Percentiles rank a stretch among this genome's conserved stretches.
Conservation (phyloP, 2,113 vertebrate species). For the Cinclus mexicanus region DNA sequence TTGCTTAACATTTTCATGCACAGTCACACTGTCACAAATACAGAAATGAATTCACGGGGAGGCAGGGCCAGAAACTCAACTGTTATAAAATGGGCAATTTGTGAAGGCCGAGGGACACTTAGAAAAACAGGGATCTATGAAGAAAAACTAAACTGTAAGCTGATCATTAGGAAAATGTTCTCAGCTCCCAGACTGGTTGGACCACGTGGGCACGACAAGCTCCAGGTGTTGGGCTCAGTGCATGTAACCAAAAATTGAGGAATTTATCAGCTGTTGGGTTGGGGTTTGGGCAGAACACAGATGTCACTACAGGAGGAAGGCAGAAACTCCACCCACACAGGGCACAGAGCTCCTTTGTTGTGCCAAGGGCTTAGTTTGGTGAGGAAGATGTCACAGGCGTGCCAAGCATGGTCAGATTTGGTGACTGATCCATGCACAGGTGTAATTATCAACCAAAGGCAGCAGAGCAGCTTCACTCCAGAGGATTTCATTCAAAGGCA, state of each 20-base stretch:
- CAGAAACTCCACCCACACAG: neutral
- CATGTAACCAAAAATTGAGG: rapidly evolving
- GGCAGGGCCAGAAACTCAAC: neutral
- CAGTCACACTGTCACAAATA: neutral
- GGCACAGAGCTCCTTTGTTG: neutral
- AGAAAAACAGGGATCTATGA: neutral
- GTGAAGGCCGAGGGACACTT: neutral
- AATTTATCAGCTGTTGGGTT: neutral
- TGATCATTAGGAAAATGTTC: neutral
- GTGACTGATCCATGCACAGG: neutral
- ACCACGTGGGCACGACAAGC: rapidly evolving
- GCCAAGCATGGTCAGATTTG: neutral
- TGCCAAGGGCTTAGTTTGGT: neutral
- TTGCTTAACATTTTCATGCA: neutral
- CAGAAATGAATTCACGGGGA: neutral
- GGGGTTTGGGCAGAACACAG: neutral
- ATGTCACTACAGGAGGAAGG: neutral
- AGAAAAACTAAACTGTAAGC: neutral
- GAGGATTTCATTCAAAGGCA: neutral
- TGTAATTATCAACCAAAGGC: neutral
- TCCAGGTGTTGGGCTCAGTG: neutral
- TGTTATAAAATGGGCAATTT: neutral
- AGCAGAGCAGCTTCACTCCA: neutral
- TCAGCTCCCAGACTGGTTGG: neutral
- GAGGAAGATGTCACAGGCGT: neutral